Evolutionary conservation across 2,113 vertebrate species (phyloP), one percentile per base, ranked within the genome.

Genomic region (Sialia sialis): DNA sequence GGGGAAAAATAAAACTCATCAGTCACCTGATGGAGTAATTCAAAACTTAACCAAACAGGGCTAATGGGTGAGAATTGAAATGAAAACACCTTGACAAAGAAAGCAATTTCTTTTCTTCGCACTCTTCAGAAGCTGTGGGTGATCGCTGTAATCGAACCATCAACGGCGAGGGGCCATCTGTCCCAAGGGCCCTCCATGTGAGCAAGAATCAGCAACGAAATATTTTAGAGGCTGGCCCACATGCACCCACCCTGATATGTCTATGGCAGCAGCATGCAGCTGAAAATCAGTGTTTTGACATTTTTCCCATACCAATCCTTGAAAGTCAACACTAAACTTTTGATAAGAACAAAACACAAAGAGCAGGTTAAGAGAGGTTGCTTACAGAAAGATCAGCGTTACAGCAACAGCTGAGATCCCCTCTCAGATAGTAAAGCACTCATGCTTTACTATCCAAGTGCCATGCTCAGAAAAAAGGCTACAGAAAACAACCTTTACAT

Each of bases 41-140:
- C 98, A 60, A 93, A 98, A 97, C 95, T 97, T 97, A 98, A 93
- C 97, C 98, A 98, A 98, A 99, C 98, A 98, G 97, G 98, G 98
- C 97, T 98, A 98, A 98, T 97, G 98, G 98, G 99, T 99, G 99
- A 98, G 98, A 99, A 99, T 99, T 99, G 99, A 99, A 99, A 98
- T 99, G 98, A 99, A 99, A 99, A 99, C 99, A 99, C 98, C 98
- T 99, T 98, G 97, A 98, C 97, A 97, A 98, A 98, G 97, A 97
- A 98, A 98, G 98, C 98, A 98, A 98, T 98, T 99, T 98, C 98
- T 98, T 98, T 98, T 97, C 97, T 99, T 99, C 98, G 86, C 99
- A 98, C 98, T 98, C 97, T 79, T 97, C 97, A 95, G 96, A 97
- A 98, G 97, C 98, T 96, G 98, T 98, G 98, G 98, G 98, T 96